Evolutionary conservation across 2,888 invertebrate genomes (phyloP).

Genomic region (Polyommatus iphigenia): DNA sequence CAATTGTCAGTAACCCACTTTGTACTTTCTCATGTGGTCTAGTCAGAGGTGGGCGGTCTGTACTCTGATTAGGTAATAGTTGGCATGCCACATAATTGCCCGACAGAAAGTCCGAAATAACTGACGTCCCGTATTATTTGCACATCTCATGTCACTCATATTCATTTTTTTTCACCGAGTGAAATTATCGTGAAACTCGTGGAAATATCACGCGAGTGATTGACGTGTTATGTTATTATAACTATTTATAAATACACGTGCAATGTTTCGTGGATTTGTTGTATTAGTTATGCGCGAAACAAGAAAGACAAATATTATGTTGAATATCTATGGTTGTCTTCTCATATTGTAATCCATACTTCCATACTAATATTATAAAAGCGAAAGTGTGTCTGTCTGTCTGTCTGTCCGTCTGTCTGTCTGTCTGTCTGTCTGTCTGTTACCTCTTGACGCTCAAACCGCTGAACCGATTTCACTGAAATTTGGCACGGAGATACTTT

Average conservation of each 20-base stretch:
- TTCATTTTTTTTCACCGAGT: neutral
- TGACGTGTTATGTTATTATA: neutral
- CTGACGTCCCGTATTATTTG: slow-evolving; percentile 36
- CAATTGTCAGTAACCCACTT: slow-evolving; percentile 12
- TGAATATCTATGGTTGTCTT: neutral
- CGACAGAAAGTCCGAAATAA: slow-evolving; percentile 38
- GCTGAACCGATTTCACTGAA: too few relatives aligned
- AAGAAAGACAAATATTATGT: neutral
- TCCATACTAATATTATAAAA: too few relatives aligned
- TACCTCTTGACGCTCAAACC: too few relatives aligned
- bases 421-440: too few relatives aligned
- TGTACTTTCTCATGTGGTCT: slow-evolving; percentile 17
- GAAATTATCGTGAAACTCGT: slow-evolving; percentile 27
- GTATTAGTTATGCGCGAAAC: neutral
- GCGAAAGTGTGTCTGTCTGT: too few relatives aligned
- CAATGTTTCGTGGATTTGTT: neutral
- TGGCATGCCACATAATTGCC: slow-evolving; percentile 36
- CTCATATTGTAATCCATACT: too few relatives aligned
- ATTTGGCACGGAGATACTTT: too few relatives aligned
- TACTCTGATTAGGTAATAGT: slow-evolving; percentile 40
- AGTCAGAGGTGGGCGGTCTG: slow-evolving; percentile 32
- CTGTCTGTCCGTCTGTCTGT: too few relatives aligned
- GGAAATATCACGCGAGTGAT: slow-evolving; percentile 13
- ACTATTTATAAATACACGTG: slow-evolving; percentile 16
- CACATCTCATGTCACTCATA: slow-evolving; percentile 30